Evolutionary conservation across 2,113 vertebrate genomes (phyloP).

Genomic region (Notiomystis cincta): DNA sequence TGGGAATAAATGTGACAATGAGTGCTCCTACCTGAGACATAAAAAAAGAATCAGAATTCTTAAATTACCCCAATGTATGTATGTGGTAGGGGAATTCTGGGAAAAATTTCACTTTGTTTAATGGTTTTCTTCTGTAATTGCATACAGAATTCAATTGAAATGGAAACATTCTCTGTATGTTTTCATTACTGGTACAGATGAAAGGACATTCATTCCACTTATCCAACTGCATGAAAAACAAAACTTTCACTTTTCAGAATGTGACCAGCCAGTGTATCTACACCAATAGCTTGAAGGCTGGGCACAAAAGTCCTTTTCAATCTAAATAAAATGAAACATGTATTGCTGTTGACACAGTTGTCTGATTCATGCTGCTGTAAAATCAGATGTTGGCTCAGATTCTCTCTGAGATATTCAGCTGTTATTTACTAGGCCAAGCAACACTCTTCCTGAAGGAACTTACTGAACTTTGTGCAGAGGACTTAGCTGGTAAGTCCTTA

Average conservation of each 20-base stretch:
- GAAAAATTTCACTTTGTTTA: neutral
- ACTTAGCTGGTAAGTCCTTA: neutral
- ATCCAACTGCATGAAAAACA: neutral
- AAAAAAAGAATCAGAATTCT: neutral
- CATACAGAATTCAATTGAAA: neutral
- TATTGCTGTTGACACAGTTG: neutral
- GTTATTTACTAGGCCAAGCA: neutral
- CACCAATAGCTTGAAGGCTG: neutral
- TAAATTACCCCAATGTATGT: neutral
- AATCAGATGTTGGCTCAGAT: neutral
- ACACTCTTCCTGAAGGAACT: neutral
- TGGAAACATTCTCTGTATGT: neutral
- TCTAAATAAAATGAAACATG: neutral
- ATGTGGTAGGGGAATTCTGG: neutral
- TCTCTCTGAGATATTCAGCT: neutral
- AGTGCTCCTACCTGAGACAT: neutral
- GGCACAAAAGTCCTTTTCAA: neutral
- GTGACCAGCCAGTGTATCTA: neutral
- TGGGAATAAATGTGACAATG: neutral
- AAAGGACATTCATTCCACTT: neutral
- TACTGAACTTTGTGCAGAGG: neutral
- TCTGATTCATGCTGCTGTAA: neutral
- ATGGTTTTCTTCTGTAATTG: neutral
- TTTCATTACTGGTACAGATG: neutral
- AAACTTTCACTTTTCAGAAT: constrained; percentile 5